phyloP scores from a whole-genome alignment of 1,140 invertebrate species.

The Apis dorsata region DNA sequence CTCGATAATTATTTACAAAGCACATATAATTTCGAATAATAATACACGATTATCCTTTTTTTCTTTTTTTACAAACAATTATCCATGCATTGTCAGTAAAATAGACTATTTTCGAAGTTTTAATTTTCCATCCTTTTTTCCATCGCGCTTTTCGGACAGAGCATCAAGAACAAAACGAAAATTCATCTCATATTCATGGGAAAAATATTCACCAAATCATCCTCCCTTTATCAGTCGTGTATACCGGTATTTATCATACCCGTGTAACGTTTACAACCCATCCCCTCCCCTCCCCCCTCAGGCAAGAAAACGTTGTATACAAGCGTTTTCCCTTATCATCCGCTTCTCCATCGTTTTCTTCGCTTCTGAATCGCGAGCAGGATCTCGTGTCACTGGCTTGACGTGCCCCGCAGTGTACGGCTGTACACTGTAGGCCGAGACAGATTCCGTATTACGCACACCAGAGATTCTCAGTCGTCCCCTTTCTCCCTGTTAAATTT shows the following conservation, averaged over 20 bases:
- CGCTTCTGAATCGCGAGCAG: slow-evolving; percentile 46
- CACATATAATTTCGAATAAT: no score
- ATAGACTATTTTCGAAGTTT: no score
- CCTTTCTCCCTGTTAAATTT: neutral
- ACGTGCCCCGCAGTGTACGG: slow-evolving; percentile 33
- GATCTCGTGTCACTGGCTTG: slow-evolving; percentile 36
- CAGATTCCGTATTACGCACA: slow-evolving; percentile 28
- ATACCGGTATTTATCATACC: neutral
- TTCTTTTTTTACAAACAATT: no score
- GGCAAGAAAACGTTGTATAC: neutral
- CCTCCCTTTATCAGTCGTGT: neutral
- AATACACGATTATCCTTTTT: no score
- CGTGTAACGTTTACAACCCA: neutral
- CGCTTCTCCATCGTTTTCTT: slow-evolving; percentile 40
- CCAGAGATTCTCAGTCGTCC: slow-evolving; percentile 31
- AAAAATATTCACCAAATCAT: no score
- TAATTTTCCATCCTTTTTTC: no score
- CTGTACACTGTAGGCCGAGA: neutral
- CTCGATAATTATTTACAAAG: no score
- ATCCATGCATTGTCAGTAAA: no score
- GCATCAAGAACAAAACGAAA: no score
- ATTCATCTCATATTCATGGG: no score
- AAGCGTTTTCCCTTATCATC: slow-evolving; percentile 39
- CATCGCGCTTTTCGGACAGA: no score
- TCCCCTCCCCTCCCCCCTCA: no score